Base-by-base conservation (phyloP, 2,888 invertebrate genomes). In the Harmothoe impar region DNA sequence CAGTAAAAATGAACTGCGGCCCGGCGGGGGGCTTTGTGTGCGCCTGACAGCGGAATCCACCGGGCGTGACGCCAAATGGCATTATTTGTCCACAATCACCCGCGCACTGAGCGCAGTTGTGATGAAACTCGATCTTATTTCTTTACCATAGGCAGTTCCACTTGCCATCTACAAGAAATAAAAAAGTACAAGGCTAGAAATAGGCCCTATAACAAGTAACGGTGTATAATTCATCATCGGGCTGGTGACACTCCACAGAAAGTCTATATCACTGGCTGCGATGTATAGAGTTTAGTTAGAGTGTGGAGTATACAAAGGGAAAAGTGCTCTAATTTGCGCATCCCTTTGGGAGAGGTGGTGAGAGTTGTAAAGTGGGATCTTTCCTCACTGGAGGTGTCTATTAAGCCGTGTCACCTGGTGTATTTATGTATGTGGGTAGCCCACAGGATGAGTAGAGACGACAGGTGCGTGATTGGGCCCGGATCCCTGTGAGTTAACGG, bases 61-160 rank as follows among this genome's bases (percentile, higher is more conserved):
- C 0, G 81, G 23, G 35, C 81, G 43, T 81, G 81, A 81, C 81
- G 7, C 3, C 3, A 33, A 81, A 81, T n/a, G 33, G 43, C 81
- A 81, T 81, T 81, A 81, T 81, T 81, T 81, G 43, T 35, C 81
- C 12, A 43, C 81, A 35, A 43, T 81, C 81, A 20, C 10, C 81
- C 20, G 20, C 12, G 23, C 15, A 43, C 81, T 43, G 20, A 35
- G 29, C 7, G 77, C 77, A 77, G 25, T 77, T 77, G 77, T 77
- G 77, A 77, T 77, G 77, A 77, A 77, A 77, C 25, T 77, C 31
- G 25, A 77, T 77, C 77, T 29, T 31, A 15, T 77, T 77, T 77
- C 17, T 62, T 62, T n/a, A 20, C 62, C 62, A 62, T n/a, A 62
- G 62, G 43, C 43, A 43, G 10, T 43, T 43, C 43, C 43, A 43